Evolutionary conservation across 2,888 invertebrate genomes (phyloP).

Genomic region (Megalurothrips usitatus): DNA sequence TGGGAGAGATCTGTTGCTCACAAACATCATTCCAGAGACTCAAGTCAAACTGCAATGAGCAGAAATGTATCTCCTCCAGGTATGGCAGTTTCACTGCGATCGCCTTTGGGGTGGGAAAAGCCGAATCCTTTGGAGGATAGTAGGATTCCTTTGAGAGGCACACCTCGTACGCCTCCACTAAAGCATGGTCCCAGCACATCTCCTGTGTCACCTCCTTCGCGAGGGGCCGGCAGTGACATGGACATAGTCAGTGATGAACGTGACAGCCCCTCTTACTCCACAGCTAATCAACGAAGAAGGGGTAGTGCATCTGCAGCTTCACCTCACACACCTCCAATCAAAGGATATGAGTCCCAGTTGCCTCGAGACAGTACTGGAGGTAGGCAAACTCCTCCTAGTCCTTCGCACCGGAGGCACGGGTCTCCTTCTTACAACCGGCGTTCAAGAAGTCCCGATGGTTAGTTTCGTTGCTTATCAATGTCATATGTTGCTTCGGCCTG

Average conservation of each 20-base stretch:
- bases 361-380: slow-evolving; percentile 29
- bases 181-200: slow-evolving; percentile 29
- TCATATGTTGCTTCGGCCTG: slow-evolving; percentile 9
- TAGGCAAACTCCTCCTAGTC: slow-evolving; percentile 27
- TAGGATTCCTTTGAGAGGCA: neutral
- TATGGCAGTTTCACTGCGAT: neutral
- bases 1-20: slow-evolving; percentile 6
- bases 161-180: neutral
- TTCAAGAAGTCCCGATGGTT: slow-evolving; percentile 50
- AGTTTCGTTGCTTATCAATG: slow-evolving; percentile 28
- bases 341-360: slow-evolving; percentile 47
- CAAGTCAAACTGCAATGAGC: slow-evolving; percentile 16
- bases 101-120: slow-evolving; percentile 9
- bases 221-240: slow-evolving; percentile 29
- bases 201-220: slow-evolving; percentile 31
- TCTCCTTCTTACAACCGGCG: slow-evolving; percentile 44
- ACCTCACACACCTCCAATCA: slow-evolving; percentile 63
- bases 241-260: slow-evolving; percentile 8
- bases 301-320: slow-evolving; percentile 48
- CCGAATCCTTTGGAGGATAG: slow-evolving; percentile 14
- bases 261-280: slow-evolving; percentile 11
- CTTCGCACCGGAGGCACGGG: neutral
- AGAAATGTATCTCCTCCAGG: slow-evolving; percentile 13
- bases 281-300: slow-evolving; percentile 30
- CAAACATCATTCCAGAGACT: slow-evolving; percentile 3